phyloP scores from a whole-genome alignment of 2,113 vertebrate species.

The Platysternon megacephalum region DNA sequence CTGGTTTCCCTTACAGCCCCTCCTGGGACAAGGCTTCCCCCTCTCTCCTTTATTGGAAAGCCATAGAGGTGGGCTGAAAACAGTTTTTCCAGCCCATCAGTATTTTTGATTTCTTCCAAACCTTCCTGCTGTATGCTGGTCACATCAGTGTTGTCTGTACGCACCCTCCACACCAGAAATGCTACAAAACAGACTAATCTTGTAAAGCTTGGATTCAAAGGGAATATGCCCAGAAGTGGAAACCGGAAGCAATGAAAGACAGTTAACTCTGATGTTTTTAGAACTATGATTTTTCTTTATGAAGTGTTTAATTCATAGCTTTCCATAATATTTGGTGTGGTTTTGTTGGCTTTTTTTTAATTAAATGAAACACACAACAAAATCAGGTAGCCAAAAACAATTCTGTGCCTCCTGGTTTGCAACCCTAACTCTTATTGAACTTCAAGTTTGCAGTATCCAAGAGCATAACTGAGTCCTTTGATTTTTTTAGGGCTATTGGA shows the following conservation, averaged over 20 bases:
- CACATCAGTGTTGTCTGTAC: too few species aligned
- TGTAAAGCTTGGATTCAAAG: background rate
- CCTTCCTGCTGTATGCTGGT: too few species aligned
- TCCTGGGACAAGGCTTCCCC: background rate
- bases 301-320: background rate
- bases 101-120: too few species aligned
- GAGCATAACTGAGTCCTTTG: background rate
- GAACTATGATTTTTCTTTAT: background rate
- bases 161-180: background rate
- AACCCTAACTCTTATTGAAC: background rate
- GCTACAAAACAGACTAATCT: background rate
- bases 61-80: background rate
- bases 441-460: background rate
- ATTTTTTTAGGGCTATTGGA: background rate
- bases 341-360: background rate
- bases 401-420: background rate
- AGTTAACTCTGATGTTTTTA: background rate
- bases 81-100: too few species aligned
- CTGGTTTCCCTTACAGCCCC: background rate
- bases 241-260: background rate
- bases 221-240: too few species aligned
- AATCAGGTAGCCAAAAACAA: background rate
- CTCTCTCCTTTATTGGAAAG: background rate
- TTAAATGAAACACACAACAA: background rate
- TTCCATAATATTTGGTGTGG: background rate